A percentile compares a stretch with the other conserved stretches of the same genome.
These are phyloP conservation scores for Seladonia tumulorum DNA, from an alignment of 2,888 invertebrate genomes.

Conservation along the genomic window DNA sequence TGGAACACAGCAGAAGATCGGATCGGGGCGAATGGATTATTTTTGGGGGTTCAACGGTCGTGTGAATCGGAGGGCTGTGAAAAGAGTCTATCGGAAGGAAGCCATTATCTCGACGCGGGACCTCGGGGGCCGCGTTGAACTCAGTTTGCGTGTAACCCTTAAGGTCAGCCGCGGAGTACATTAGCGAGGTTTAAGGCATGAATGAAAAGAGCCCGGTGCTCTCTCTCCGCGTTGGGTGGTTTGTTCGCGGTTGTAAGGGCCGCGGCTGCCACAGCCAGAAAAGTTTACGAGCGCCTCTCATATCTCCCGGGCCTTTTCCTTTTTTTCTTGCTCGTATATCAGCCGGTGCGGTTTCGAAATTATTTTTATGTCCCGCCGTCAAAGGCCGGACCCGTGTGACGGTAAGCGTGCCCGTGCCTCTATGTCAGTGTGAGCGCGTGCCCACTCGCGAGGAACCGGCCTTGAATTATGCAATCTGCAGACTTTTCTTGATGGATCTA, in stretches of 20 bases:
- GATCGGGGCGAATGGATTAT: background rate
- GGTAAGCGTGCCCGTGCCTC: slow-evolving; percentile 32
- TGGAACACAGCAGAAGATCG: background rate
- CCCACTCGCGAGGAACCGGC: slow-evolving; percentile 29
- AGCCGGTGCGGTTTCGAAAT: slow-evolving; percentile 81
- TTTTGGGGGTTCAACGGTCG: slow-evolving; percentile 1
- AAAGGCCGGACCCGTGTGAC: slow-evolving; percentile 66
- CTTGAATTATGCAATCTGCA: slow-evolving; percentile 68
- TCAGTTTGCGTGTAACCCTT: slow-evolving; percentile 64
- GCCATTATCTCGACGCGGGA: slow-evolving; percentile 57
- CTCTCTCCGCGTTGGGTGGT: slow-evolving; percentile 73
- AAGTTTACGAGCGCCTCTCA: slow-evolving; percentile 81
- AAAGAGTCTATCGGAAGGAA: slow-evolving; percentile 25
- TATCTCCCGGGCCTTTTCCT: slow-evolving; percentile 60
- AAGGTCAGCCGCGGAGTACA: slow-evolving; percentile 70
- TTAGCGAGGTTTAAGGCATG: slow-evolving; percentile 75
- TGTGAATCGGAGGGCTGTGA: slow-evolving; percentile 2
- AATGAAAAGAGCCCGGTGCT: slow-evolving; percentile 75
- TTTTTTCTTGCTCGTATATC: slow-evolving; percentile 80
- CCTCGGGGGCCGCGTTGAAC: slow-evolving; percentile 50
- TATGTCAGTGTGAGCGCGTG: slow-evolving; percentile 38
- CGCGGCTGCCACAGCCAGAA: slow-evolving; percentile 80
- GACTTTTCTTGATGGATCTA: slow-evolving; percentile 46
- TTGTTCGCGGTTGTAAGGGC: slow-evolving; percentile 81
- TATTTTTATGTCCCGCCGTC: slow-evolving; percentile 79